Percentiles rank a stretch among this genome's conserved stretches.
These are phyloP conservation scores for Oncopeltus fasciatus DNA, from an alignment of 1,140 invertebrate species.

Conservation along the genomic window DNA sequence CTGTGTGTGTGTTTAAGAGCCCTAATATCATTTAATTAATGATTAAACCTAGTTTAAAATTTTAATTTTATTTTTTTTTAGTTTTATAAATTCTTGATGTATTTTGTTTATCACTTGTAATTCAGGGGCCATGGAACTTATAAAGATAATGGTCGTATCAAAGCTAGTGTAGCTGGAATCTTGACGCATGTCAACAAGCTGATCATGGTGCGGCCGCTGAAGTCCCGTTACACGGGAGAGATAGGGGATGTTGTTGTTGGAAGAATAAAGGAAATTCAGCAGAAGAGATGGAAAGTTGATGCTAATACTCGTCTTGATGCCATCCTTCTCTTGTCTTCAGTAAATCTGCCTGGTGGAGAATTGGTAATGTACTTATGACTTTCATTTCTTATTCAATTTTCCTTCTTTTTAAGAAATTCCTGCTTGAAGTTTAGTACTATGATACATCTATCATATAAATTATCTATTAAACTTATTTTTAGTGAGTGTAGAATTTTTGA, in stretches of 20 bases:
- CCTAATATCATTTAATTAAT: too few species aligned
- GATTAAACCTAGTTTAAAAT: too few species aligned
- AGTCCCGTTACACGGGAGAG: conserved; percentile 81
- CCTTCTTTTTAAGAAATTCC: too few species aligned
- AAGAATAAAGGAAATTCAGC: conserved; percentile 77
- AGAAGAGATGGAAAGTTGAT: conserved; percentile 90
- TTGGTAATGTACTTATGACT: too few species aligned
- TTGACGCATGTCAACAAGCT: conserved; percentile 90
- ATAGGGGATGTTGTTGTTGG: conserved; percentile 95
- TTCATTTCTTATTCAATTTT: too few species aligned
- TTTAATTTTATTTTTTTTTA: too few species aligned
- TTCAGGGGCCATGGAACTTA: conserved; percentile 92
- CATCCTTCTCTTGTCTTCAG: conserved; percentile 73
- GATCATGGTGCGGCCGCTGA: conserved; percentile 77
- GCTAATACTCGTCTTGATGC: conserved; percentile 83
- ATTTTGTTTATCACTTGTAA: neutral
- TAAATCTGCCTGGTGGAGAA: conserved; percentile 95
- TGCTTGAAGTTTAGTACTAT: too few species aligned
- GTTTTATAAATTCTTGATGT: too few species aligned
- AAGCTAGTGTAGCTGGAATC: conserved; percentile 85
- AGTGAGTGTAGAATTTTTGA: too few species aligned
- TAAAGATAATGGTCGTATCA: conserved; percentile 56
- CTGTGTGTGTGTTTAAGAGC: too few species aligned
- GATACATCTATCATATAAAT: too few species aligned
- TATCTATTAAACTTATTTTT: too few species aligned